Evolutionary conservation across 2,113 vertebrate genomes (phyloP), one percentile per base, ranked within the genome.

Genomic region (Etheostoma cragini): DNA sequence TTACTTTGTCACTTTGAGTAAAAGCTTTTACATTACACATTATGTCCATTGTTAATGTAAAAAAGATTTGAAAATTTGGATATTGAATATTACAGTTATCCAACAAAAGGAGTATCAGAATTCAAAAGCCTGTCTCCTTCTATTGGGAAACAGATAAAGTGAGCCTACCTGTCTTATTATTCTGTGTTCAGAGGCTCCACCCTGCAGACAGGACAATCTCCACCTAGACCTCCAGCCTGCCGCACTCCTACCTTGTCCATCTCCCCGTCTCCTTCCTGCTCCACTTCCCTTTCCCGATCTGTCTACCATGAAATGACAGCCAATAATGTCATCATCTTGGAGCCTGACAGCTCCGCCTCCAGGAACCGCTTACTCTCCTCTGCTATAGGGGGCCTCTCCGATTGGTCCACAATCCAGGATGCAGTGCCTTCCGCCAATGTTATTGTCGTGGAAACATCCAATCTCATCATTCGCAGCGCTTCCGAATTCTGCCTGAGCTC

Each of bases 321-420:
- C 45, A 93, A 91, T 45, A 94, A 93, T 12, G 92, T 95, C 50
- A 94, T 94, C 64, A 94, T 93, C 66, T 47, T 95, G 75, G 93
- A 94, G n/a, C 91, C 93, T 0, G 92, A 93, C 62, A 66, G 83
- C 60, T 80, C 89, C 1, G 6, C 87, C 52, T 90, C 92, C 82
- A 85, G 83, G 81, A 90, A 49, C 73, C 85, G 74, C 45, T 73
- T 91, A 3, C 80, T 89, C 7, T 82, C 81, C 46, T 47, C 89
- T 4, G 81, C 79, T 2, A 80, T 84, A 3, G 74, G 87, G 4
- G 66, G 72, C 24, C 81, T 89, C 56, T 86, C 74, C 0, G 89
- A 92, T 53, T 92, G 92, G 92, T 84, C 88, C 0, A 1, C 46
- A 0, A 84, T 75, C 67, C 69, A 68, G 14, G 87, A 91, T 1